A percentile compares a stretch with the other conserved stretches of the same genome.
phyloP scores from a whole-genome alignment of 2,797 vertebrate genomes.

The Arrhamphus sclerolepis region DNA sequence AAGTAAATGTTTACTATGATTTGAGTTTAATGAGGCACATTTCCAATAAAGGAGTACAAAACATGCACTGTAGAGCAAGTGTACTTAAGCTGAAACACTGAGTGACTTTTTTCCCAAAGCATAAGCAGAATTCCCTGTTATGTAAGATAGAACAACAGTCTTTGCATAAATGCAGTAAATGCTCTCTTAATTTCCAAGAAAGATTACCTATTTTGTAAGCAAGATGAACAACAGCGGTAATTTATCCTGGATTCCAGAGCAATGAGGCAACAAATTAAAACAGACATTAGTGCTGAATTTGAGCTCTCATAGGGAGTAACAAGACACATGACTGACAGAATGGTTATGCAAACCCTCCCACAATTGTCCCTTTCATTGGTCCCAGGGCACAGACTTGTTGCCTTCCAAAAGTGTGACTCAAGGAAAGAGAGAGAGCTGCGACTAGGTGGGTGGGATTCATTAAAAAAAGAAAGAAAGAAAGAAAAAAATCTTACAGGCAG shows the following conservation, averaged over 20 bases:
- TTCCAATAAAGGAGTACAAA: not conserved
- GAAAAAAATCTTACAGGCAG: not conserved
- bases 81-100: not conserved
- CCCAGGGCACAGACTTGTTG: constrained; percentile 48
- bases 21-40: constrained; percentile 3
- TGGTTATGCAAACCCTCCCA: constrained; percentile 64
- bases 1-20: constrained; percentile 11
- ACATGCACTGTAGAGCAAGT: not conserved
- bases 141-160: constrained; percentile 38
- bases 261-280: constrained; percentile 76
- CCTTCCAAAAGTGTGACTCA: constrained; percentile 57
- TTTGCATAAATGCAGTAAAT: constrained; percentile 37
- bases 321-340: constrained; percentile 74
- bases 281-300: constrained; percentile 64
- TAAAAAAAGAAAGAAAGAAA: constrained; percentile 2
- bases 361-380: constrained; percentile 73
- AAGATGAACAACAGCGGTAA: constrained; percentile 42
- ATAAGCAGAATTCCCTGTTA: constrained; percentile 19
- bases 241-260: constrained; percentile 68
- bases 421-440: constrained; percentile 30
- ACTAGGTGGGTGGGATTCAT: constrained; percentile 55
- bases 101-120: constrained; percentile 12
- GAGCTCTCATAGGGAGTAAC: constrained; percentile 61
- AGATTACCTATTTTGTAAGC: constrained; percentile 34
- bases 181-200: constrained; percentile 17